Evolutionary conservation across 1,140 invertebrate genomes (phyloP).

Genomic region (Drosophila melanogaster): DNA sequence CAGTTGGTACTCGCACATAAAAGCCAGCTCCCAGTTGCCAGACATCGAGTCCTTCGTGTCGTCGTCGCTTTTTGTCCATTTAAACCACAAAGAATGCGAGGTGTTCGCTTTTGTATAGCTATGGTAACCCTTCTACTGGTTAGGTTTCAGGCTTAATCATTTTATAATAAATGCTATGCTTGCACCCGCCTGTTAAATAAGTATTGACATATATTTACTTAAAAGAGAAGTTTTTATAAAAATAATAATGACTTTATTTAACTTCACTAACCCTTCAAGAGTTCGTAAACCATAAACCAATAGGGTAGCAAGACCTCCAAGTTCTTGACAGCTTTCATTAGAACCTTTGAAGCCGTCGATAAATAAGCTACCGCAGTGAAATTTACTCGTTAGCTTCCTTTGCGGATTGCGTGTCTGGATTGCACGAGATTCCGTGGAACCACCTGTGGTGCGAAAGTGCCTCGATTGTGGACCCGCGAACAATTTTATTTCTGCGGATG

Average conservation of each 20-base stretch:
- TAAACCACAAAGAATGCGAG: constrained; percentile 22
- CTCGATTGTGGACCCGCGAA: constrained; percentile 6
- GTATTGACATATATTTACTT: no score
- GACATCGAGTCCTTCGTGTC: constrained; percentile 36
- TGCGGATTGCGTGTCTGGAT: constrained; percentile 29
- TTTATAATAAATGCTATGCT: background rate
- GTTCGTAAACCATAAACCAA: background rate
- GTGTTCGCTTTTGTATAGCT: background rate
- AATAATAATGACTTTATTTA: background rate
- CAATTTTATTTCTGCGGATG: constrained; percentile 31
- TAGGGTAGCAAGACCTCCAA: background rate
- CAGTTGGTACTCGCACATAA: constrained; percentile 12
- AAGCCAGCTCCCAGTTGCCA: constrained; percentile 20
- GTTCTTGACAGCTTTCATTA: constrained; percentile 1
- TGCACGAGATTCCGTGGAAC: constrained; percentile 6
- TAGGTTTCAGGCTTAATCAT: background rate
- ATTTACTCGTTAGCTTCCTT: background rate
- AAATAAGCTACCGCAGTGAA: constrained; percentile 20
- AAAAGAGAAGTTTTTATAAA: no score
- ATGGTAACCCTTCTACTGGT: no score
- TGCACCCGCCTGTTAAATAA: no score
- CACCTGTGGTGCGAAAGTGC: constrained; percentile 37
- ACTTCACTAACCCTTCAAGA: background rate
- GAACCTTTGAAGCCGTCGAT: background rate
- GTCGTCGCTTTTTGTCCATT: constrained; percentile 22